A percentile compares a stretch with the other conserved stretches of the same genome.
These are phyloP conservation scores for Coptotermes formosanus DNA, from an alignment of 1,140 invertebrate genomes.

Conservation along the genomic window DNA sequence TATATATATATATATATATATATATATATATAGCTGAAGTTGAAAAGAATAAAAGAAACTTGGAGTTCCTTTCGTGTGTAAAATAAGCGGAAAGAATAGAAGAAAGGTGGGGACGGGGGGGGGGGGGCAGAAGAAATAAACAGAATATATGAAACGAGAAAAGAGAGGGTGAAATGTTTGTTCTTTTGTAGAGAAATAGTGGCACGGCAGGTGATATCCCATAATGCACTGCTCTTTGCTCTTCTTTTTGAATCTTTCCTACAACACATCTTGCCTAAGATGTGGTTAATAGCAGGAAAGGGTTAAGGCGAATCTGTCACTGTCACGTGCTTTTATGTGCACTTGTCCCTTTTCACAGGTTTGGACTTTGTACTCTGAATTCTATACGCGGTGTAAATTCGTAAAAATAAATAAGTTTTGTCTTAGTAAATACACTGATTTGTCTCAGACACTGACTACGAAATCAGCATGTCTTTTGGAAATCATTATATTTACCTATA, in stretches of 20 bases:
- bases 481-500: too few relatives aligned
- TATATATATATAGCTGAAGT: neutral
- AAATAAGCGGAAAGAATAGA: neutral
- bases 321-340: too few relatives aligned
- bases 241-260: neutral
- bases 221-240: neutral
- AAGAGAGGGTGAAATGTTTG: neutral
- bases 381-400: too few relatives aligned
- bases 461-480: too few relatives aligned
- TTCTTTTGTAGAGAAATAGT: neutral
- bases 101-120: too few relatives aligned
- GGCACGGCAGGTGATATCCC: neutral
- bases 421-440: too few relatives aligned
- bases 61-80: neutral
- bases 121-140: neutral
- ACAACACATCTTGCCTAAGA: slow-evolving; percentile 31
- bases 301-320: too few relatives aligned
- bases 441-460: too few relatives aligned
- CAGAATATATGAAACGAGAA: neutral
- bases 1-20: too few relatives aligned
- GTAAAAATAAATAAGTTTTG: too few relatives aligned
- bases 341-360: too few relatives aligned
- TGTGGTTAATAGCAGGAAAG: neutral
- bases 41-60: neutral
- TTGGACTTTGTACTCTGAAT: too few relatives aligned